Percentiles rank a stretch among this genome's conserved stretches.
Evolutionary conservation across 2,888 invertebrate species (phyloP).

Genomic region (Drosophila lacicola): DNA sequence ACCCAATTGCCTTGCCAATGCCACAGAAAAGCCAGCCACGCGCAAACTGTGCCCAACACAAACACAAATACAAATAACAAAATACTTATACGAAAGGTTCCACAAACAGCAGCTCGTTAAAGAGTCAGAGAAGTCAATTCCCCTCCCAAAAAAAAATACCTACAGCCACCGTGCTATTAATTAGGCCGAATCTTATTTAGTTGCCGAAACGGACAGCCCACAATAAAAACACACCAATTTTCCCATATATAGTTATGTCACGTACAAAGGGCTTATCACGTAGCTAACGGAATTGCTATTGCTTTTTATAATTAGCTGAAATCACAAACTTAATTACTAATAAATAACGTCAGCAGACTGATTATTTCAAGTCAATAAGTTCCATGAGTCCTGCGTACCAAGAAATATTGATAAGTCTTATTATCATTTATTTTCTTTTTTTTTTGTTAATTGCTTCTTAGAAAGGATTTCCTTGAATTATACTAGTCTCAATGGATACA

Average conservation of each 20-base stretch:
- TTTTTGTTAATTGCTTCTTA: background rate
- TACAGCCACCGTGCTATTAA: slow-evolving; percentile 32
- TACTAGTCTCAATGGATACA: too few species aligned
- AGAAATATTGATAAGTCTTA: too few species aligned
- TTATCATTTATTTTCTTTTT: background rate
- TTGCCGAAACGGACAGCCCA: slow-evolving; percentile 27
- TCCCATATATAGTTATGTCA: slow-evolving; percentile 22
- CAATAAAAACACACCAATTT: slow-evolving; percentile 6
- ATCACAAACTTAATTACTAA: slow-evolving; percentile 1
- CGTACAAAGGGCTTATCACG: slow-evolving; percentile 12
- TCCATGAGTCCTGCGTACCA: too few species aligned
- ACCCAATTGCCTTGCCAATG: slow-evolving; percentile 65
- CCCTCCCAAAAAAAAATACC: slow-evolving; percentile 1
- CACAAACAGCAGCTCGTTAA: slow-evolving; percentile 36
- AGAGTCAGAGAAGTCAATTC: slow-evolving; percentile 15
- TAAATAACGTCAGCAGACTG: background rate
- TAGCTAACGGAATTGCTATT: slow-evolving; percentile 17
- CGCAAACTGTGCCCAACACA: slow-evolving; percentile 32
- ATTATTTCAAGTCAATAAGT: background rate
- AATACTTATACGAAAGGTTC: slow-evolving; percentile 23
- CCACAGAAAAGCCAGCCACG: slow-evolving; percentile 52
- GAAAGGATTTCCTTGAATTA: too few species aligned
- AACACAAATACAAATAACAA: slow-evolving; percentile 11
- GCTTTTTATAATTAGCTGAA: slow-evolving; percentile 4
- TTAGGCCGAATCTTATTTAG: slow-evolving; percentile 39